Evolutionary conservation across 2,797 vertebrate genomes (phyloP).

Genomic region (Enteromius trimaculatus): DNA sequence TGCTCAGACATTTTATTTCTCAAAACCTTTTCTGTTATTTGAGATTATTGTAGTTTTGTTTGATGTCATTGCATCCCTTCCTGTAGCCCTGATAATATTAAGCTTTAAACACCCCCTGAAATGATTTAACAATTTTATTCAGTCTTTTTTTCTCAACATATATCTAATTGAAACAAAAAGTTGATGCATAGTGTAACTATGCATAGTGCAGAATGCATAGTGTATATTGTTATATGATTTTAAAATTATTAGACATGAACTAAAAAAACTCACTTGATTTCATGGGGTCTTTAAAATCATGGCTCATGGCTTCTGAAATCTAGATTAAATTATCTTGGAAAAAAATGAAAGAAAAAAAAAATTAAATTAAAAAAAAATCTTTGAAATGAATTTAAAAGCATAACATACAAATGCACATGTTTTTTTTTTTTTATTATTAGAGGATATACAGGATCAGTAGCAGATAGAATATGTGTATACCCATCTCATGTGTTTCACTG

Average conservation of each 20-base stretch:
- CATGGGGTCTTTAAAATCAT: background rate
- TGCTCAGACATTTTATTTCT: background rate
- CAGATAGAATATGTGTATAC: background rate
- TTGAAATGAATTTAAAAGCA: background rate
- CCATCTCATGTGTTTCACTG: background rate
- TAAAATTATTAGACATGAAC: background rate
- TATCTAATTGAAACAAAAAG: background rate
- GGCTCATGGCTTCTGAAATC: background rate
- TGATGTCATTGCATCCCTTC: conserved; percentile 9
- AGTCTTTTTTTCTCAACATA: background rate
- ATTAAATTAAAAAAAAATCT: no score
- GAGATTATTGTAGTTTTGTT: conserved; percentile 3
- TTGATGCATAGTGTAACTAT: background rate
- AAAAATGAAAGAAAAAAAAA: no score
- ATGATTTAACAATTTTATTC: background rate
- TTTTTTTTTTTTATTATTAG: background rate
- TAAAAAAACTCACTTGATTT: background rate
- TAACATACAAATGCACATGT: background rate
- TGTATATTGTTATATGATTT: background rate
- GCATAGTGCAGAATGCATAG: no score
- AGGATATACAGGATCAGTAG: background rate
- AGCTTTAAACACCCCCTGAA: background rate
- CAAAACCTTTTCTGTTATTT: background rate
- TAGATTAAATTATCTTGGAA: background rate
- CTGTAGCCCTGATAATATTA: background rate